A percentile compares a stretch with the other conserved stretches of the same genome.
phyloP scores from a whole-genome alignment of 2,797 vertebrate species.

The Danio choprae region DNA sequence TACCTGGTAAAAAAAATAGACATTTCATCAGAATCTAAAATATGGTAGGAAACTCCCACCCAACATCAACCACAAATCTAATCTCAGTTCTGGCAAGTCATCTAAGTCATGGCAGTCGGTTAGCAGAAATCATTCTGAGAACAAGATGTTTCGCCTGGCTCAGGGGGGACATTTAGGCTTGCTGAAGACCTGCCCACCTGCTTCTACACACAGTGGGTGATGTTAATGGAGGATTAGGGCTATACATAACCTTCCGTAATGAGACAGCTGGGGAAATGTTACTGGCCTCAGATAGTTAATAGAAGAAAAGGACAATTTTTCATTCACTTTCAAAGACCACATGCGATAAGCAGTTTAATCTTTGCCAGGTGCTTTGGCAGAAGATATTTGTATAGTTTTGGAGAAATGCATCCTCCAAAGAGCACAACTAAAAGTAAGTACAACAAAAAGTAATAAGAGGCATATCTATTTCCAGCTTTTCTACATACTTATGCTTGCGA shows the following conservation, averaged over 20 bases:
- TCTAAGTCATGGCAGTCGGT: constrained; percentile 3
- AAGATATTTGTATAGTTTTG: background rate
- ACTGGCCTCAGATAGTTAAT: background rate
- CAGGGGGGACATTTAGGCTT: background rate
- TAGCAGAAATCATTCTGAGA: constrained; percentile 16
- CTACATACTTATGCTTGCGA: no score
- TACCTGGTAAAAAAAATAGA: background rate
- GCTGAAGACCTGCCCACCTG: constrained; percentile 33
- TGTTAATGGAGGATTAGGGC: constrained; percentile 30
- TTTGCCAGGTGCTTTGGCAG: constrained; percentile 11
- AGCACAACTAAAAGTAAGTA: no score
- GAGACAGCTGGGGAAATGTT: background rate
- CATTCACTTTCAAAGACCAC: constrained; percentile 6
- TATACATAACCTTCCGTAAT: constrained; percentile 4
- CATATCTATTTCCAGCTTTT: no score
- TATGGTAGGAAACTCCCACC: constrained; percentile 14
- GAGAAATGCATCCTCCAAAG: background rate
- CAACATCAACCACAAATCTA: constrained; percentile 14
- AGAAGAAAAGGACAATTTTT: background rate
- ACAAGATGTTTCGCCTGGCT: constrained; percentile 14
- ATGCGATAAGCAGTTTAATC: background rate
- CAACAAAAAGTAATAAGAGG: no score
- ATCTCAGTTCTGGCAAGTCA: constrained; percentile 33
- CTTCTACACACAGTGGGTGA: constrained; percentile 1
- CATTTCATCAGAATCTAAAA: constrained; percentile 6